phyloP scores from a whole-genome alignment of 2,888 invertebrate genomes.

The Myopa tessellatipennis region DNA sequence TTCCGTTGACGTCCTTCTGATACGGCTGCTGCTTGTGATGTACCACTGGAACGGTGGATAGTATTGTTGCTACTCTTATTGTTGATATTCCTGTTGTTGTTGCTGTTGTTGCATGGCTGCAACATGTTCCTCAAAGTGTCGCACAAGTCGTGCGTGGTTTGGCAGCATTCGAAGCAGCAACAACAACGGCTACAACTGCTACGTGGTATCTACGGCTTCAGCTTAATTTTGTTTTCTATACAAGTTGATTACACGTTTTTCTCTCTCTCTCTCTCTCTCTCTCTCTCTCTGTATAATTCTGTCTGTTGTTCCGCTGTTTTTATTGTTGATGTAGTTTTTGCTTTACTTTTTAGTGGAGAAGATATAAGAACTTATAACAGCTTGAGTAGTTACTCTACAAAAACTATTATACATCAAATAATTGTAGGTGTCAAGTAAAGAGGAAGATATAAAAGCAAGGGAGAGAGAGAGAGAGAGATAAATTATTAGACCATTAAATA shows the following conservation, averaged over 20 bases:
- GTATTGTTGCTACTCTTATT: too few relatives aligned
- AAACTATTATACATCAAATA: neutral
- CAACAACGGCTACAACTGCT: neutral
- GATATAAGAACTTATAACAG: neutral
- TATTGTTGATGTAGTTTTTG: conserved; percentile 15
- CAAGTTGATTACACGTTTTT: conserved; percentile 14
- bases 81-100: neutral
- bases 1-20: neutral
- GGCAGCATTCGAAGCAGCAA: conserved; percentile 8
- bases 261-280: neutral
- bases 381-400: too few relatives aligned
- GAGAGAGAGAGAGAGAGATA: too few relatives aligned
- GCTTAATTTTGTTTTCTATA: conserved; percentile 11
- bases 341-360: neutral
- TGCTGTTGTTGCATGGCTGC: neutral
- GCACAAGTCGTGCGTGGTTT: conserved; percentile 26
- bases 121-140: conserved; percentile 28
- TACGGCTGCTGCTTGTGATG: neutral
- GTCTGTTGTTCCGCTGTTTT: neutral
- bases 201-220: conserved; percentile 9
- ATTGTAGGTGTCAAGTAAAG: conserved; percentile 2
- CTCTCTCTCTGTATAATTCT: neutral
- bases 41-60: too few relatives aligned
- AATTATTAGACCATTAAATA: too few relatives aligned
- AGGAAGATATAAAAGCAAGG: too few relatives aligned